Base-by-base conservation (phyloP, 2,797 vertebrate species). In the Lacerta agilis region DNA sequence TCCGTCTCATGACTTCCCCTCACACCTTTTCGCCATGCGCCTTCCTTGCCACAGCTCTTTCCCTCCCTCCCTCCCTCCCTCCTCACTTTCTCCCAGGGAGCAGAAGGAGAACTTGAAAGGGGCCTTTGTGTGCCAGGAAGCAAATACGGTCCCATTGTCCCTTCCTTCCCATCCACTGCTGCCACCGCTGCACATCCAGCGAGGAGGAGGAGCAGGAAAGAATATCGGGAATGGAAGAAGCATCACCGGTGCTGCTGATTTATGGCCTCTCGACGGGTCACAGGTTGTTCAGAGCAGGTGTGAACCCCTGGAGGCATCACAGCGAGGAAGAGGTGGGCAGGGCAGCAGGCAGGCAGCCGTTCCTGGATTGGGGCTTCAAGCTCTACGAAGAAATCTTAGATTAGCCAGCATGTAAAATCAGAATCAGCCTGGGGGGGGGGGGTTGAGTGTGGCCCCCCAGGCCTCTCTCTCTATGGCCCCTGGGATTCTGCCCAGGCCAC, bases 71-170 rank as follows among this genome's bases (percentile, higher is more conserved):
- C 38, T 33, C 45, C 10, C 18, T 66, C n/a, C 9, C 38, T 18
- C 18, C 29, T 6, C 4, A n/a, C 69, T 58, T 83, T 29, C 64
- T 83, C 75, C 75, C 76, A 75, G 76, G 85, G 76, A 80, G 55
- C 25, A 49, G 41, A 64, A 33, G 66, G 87, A 27, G 25, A 27
- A 15, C 18, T 41, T 83, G 71, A 87, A 87, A 83, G 69, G 41
- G 71, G 25, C 81, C 76, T 90, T 87, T 84, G 89, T 87, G 6
- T 27, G 18, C 29, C 23, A 58, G 80, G 43, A 78, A 87, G 85
- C 64, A 49, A 79, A 87, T 38, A 83, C 55, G 5, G 71, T 45
- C 0, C 80, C 18, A 33, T 79, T 84, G 81, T 88, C 43, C 20
- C 61, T 41, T 17, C 36, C 73, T 71, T 33, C 18, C 45, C 66